phyloP scores from a whole-genome alignment of 2,797 vertebrate species.

The Melanotaenia parkinsoni region DNA sequence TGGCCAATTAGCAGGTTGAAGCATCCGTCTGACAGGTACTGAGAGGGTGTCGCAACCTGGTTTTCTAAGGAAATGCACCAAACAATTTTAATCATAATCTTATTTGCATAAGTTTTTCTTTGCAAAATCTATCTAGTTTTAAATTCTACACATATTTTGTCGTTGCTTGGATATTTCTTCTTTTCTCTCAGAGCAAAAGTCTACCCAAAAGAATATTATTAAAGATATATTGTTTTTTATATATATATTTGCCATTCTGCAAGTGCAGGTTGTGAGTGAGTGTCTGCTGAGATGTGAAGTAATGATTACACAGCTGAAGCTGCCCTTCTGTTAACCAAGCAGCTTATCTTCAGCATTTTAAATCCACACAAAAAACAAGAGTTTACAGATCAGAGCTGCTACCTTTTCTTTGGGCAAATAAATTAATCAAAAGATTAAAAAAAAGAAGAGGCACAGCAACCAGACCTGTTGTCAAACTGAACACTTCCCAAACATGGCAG shows the following conservation, averaged over 20 bases:
- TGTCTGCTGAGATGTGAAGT: not conserved
- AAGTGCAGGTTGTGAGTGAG: not conserved
- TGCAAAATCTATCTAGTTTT: not conserved
- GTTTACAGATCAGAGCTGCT: slow-evolving; percentile 18
- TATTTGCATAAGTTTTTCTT: slow-evolving; percentile 17
- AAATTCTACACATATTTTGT: not conserved
- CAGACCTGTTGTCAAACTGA: slow-evolving; percentile 55
- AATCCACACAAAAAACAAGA: slow-evolving; percentile 31
- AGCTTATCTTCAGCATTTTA: slow-evolving; percentile 16
- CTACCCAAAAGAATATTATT: not conserved
- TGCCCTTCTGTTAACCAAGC: slow-evolving; percentile 25
- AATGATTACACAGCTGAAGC: slow-evolving; percentile 33
- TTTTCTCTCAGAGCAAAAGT: not conserved
- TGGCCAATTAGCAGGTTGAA: slow-evolving; percentile 75
- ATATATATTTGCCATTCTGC: slow-evolving; percentile 1
- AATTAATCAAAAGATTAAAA: slow-evolving; percentile 35
- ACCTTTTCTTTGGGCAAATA: slow-evolving; percentile 34
- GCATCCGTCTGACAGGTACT: slow-evolving; percentile 46
- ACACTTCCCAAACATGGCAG: slow-evolving; percentile 69
- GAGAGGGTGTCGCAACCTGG: slow-evolving; percentile 22
- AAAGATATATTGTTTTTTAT: not conserved
- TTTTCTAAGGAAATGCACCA: slow-evolving; percentile 42
- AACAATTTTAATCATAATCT: slow-evolving; percentile 34
- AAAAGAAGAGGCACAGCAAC: slow-evolving; percentile 4
- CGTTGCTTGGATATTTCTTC: not conserved